Evolutionary conservation across 2,888 invertebrate genomes (phyloP).

Genomic region (Drosophila acutilabella): DNA sequence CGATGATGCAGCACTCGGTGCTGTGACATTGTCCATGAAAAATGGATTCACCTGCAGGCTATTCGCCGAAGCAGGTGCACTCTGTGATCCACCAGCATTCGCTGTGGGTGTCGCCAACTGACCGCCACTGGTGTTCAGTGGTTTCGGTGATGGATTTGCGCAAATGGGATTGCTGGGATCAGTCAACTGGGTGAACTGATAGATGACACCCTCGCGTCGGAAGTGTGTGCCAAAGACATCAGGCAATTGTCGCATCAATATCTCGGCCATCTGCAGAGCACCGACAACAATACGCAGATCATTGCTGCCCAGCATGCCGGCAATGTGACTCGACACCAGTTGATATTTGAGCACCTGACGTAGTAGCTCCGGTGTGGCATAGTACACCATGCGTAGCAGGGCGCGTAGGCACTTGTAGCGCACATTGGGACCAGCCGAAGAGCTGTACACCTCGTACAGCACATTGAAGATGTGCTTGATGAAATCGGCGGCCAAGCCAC

Average conservation of each 20-base stretch:
- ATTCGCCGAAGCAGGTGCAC: slow-evolving; percentile 83
- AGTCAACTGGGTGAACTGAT: slow-evolving; percentile 91
- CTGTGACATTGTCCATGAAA: slow-evolving; percentile 77
- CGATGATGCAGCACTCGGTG: slow-evolving; percentile 7
- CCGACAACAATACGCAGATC: slow-evolving; percentile 98
- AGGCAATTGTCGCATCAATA: slow-evolving; percentile 97
- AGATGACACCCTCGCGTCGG: slow-evolving; percentile 98
- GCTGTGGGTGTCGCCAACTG: slow-evolving; percentile 57
- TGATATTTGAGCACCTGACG: slow-evolving; percentile 90
- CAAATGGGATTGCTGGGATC: slow-evolving; percentile 89
- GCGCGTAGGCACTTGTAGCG: slow-evolving; percentile 98
- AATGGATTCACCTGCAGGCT: slow-evolving; percentile 82
- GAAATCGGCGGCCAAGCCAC: slow-evolving; percentile 89
- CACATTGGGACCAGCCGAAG: slow-evolving; percentile 98
- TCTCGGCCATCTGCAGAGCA: slow-evolving; percentile 98
- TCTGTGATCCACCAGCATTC: slow-evolving; percentile 78
- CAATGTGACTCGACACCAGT: slow-evolving; percentile 97
- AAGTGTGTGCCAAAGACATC: slow-evolving; percentile 98
- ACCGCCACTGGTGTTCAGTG: slow-evolving; percentile 76
- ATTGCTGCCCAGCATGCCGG: slow-evolving; percentile 98
- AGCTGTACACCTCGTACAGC: slow-evolving; percentile 98
- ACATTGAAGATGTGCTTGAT: slow-evolving; percentile 95
- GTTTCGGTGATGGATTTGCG: slow-evolving; percentile 86
- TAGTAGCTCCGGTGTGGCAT: slow-evolving; percentile 94
- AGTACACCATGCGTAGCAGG: slow-evolving; percentile 97